A percentile compares a stretch with the other conserved stretches of the same genome.
phyloP scores from a whole-genome alignment of 2,797 vertebrate genomes.

The Chloroceryle inda region DNA sequence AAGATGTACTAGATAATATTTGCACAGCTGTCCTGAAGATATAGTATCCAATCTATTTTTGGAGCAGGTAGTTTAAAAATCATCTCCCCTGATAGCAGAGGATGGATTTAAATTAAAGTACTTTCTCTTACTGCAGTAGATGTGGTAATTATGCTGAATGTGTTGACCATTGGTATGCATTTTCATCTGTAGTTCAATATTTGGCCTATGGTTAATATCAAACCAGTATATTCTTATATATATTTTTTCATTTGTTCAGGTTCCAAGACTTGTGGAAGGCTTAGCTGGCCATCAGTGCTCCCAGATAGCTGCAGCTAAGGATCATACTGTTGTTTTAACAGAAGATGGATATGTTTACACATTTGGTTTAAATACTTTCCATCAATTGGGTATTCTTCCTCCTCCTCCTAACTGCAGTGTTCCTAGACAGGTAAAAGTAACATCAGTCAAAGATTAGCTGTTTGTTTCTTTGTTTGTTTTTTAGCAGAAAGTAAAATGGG shows the following conservation, averaged over 20 bases:
- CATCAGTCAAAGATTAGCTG: background rate
- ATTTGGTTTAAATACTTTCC: conserved; percentile 95
- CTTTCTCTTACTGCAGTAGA: background rate
- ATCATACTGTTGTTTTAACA: conserved; percentile 95
- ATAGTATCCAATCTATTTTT: background rate
- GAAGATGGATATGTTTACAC: conserved; percentile 95
- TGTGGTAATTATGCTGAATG: background rate
- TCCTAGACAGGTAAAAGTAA: conserved; percentile 91
- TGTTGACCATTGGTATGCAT: background rate
- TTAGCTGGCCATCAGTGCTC: conserved; percentile 90
- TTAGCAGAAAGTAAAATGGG: background rate
- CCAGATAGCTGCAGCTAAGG: conserved; percentile 93
- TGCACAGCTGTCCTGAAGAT: background rate
- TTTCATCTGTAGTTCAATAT: background rate
- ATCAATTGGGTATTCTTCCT: conserved; percentile 92
- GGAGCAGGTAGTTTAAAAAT: background rate
- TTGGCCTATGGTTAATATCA: background rate
- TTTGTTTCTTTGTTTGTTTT: accelerated
- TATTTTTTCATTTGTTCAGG: conserved; percentile 69
- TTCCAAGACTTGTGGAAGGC: conserved; percentile 93
- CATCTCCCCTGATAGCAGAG: background rate
- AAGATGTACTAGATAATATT: background rate
- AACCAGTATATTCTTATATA: background rate
- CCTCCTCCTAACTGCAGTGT: conserved; percentile 87
- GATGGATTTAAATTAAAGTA: background rate